These are phyloP conservation scores for Myxocyprinus asiaticus DNA, from an alignment of 2,113 vertebrate genomes.

Conservation along the genomic window DNA sequence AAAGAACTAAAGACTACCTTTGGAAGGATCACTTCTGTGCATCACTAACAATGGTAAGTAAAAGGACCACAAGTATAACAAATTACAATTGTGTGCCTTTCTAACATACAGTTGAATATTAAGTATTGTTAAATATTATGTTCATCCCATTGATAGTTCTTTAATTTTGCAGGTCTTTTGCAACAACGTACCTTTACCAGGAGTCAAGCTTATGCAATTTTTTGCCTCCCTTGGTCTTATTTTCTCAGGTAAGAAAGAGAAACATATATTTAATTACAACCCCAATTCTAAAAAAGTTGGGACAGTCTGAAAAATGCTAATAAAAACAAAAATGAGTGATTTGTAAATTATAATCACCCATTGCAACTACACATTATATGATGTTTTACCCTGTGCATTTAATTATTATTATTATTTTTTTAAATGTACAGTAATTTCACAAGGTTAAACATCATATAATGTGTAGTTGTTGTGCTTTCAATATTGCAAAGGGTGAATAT, in stretches of 20 bases:
- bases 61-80: not conserved
- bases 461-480: no score
- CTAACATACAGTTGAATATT: not conserved
- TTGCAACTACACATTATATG: no score
- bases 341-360: no score
- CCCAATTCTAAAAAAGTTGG: not conserved
- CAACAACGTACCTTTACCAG: not conserved
- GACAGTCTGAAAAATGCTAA: no score
- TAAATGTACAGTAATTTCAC: no score
- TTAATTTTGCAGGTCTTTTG: constrained; percentile 46
- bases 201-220: constrained; percentile 25
- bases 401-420: no score
- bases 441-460: no score
- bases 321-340: no score
- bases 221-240: constrained; percentile 42
- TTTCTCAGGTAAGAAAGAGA: constrained; percentile 43
- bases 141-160: not conserved
- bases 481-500: no score
- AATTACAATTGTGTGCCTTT: not conserved
- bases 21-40: not conserved
- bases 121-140: not conserved
- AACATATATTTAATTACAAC: not conserved
- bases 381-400: no score
- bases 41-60: constrained; percentile 65
- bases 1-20: not conserved